Evolutionary conservation across 2,113 vertebrate genomes (phyloP).

Genomic region (Willisornis vidua): DNA sequence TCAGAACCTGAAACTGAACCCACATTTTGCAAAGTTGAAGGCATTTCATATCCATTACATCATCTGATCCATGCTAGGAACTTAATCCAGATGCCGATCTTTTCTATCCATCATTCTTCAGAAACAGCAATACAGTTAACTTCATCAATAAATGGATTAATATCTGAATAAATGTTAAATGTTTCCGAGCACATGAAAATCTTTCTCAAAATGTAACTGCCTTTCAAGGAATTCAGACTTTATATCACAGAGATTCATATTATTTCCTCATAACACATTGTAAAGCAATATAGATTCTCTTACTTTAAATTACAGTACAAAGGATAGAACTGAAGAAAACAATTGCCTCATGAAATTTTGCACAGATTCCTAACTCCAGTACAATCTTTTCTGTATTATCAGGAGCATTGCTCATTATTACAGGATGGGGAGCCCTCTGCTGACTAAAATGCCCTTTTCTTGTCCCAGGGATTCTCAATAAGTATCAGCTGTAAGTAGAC

Average conservation of each 20-base stretch:
- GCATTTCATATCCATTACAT: neutral
- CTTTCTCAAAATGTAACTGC: neutral
- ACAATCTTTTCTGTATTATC: neutral
- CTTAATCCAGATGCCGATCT: neutral
- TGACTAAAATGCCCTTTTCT: neutral
- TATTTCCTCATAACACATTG: neutral
- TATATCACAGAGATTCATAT: neutral
- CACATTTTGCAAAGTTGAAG: neutral
- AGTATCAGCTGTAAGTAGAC: neutral
- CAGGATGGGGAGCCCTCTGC: constrained; percentile 31
- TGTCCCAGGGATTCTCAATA: neutral
- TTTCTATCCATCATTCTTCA: neutral
- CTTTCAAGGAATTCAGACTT: neutral
- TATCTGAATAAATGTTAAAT: neutral
- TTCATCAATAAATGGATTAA: neutral
- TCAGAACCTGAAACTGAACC: neutral
- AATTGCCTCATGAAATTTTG: neutral
- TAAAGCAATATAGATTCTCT: neutral
- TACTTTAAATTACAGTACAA: neutral
- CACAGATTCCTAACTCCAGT: neutral
- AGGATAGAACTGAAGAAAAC: neutral
- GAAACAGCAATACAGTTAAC: neutral
- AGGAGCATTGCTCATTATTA: neutral
- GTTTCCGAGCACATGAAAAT: neutral
- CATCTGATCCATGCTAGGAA: neutral